Evolutionary conservation across 2,888 invertebrate species (phyloP).

Genomic region (Microplitis deprimator): DNA sequence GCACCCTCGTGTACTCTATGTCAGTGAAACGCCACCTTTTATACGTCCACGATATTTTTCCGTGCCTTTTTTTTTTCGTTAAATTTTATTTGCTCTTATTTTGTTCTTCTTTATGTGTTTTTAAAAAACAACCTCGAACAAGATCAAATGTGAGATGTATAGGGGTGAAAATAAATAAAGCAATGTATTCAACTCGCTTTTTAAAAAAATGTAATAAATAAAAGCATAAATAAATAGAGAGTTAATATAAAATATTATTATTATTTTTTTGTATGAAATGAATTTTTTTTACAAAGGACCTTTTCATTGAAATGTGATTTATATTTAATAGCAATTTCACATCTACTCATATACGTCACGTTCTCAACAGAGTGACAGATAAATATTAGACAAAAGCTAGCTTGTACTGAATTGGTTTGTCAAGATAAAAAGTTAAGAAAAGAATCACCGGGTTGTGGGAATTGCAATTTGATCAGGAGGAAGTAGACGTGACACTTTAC

Average conservation of each 20-base stretch:
- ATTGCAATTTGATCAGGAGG: conserved; percentile 51
- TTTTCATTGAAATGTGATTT: not conserved
- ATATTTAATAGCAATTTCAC: not conserved
- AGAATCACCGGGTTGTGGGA: conserved; percentile 36
- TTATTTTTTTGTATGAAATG: not conserved
- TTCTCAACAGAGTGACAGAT: not conserved
- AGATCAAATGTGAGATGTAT: conserved; percentile 32
- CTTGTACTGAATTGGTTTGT: conserved; percentile 45
- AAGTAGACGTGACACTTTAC: conserved; percentile 41
- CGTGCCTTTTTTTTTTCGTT: not conserved
- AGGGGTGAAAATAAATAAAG: conserved; percentile 25
- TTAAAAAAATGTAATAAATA: not conserved
- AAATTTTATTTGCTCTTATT: conserved; percentile 3
- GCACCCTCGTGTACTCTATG: conserved; percentile 27
- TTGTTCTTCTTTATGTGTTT: conserved; percentile 20
- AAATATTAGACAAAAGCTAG: conserved; percentile 12
- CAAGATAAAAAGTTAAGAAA: conserved; percentile 38
- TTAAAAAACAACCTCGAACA: conserved; percentile 18
- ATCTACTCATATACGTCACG: not conserved
- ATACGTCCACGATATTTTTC: conserved; percentile 33
- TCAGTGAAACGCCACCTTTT: not conserved
- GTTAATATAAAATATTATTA: not conserved
- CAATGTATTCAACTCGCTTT: not conserved
- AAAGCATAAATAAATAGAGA: not conserved
- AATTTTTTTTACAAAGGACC: not conserved